These are phyloP conservation scores for Boloria selene DNA, from an alignment of 2,888 invertebrate species.

Conservation along the genomic window DNA sequence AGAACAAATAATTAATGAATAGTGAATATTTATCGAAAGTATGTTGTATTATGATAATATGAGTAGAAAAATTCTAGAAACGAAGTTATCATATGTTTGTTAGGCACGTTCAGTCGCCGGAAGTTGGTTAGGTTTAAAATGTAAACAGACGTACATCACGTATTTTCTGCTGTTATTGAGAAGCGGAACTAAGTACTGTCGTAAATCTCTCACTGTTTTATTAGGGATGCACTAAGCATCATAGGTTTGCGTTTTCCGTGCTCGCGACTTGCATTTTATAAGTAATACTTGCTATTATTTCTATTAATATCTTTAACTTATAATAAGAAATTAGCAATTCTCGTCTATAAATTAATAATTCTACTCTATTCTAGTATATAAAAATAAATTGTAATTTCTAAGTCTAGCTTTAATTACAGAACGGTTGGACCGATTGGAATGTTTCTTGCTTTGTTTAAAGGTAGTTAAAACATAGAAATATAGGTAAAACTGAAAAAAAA, in stretches of 20 bases:
- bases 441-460: no score
- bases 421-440: no score
- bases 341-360: no score
- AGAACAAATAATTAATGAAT: no score
- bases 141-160: constrained; percentile 42
- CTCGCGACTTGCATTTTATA: constrained; percentile 42
- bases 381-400: no score
- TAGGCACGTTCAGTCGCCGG: constrained; percentile 31
- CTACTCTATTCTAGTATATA: no score
- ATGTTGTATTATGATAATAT: background rate
- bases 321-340: no score
- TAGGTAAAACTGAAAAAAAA: no score
- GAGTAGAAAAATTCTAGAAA: constrained; percentile 20
- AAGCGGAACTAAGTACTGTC: constrained; percentile 57
- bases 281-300: no score
- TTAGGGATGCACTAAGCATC: constrained; percentile 49
- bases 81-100: constrained; percentile 12
- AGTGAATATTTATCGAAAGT: background rate
- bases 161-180: constrained; percentile 43
- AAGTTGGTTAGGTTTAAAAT: constrained; percentile 31
- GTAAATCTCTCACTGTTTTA: constrained; percentile 51
- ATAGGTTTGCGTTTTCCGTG: constrained; percentile 49
- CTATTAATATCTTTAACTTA: no score
- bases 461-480: no score
- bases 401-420: no score